Conservation (phyloP, 2,797 vertebrate genomes). For the Microctenopoma lineatum region DNA sequence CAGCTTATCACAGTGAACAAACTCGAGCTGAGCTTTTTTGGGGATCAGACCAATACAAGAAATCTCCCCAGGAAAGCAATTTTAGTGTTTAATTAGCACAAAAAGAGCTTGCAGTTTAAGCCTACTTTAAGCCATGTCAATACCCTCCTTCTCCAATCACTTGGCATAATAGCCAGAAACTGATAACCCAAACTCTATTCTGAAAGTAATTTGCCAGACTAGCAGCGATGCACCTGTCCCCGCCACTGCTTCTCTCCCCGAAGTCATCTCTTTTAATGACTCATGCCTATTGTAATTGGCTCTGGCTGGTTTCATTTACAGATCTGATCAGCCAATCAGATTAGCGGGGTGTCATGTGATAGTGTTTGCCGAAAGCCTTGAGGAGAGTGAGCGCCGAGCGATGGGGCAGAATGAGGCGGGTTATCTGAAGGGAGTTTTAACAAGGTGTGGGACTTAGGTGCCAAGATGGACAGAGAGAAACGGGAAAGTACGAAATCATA, state of each 20-base stretch:
- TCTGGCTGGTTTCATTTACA: slow-evolving; percentile 79
- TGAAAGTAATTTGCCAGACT: slow-evolving; percentile 75
- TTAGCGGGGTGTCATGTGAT: slow-evolving; percentile 71
- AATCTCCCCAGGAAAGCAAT: slow-evolving; percentile 31
- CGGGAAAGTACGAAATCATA: slow-evolving; percentile 23
- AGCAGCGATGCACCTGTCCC: slow-evolving; percentile 74
- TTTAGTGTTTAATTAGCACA: slow-evolving; percentile 59
- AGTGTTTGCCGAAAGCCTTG: slow-evolving; percentile 48
- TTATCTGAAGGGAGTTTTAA: slow-evolving; percentile 72
- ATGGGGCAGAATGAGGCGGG: slow-evolving; percentile 62
- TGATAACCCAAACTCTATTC: slow-evolving; percentile 77
- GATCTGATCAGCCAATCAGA: slow-evolving; percentile 80
- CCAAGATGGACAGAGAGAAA: slow-evolving; percentile 36
- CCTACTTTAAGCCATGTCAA: slow-evolving; percentile 47
- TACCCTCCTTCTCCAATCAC: slow-evolving; percentile 49
- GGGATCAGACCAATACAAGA: slow-evolving; percentile 26
- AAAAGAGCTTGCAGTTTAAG: slow-evolving; percentile 45
- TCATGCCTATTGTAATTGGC: slow-evolving; percentile 77
- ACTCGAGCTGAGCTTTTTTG: slow-evolving; percentile 13
- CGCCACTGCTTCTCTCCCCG: slow-evolving; percentile 63
- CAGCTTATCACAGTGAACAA: slow-evolving; percentile 36
- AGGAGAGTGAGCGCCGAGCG: slow-evolving; percentile 62
- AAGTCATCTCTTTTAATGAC: slow-evolving; percentile 78
- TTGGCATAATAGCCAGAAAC: slow-evolving; percentile 56
- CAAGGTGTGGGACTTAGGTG: slow-evolving; percentile 65